Conservation (phyloP, 35 echinoderm and acorn worm genomes). For the Apostichopus parvimensis region DNA sequence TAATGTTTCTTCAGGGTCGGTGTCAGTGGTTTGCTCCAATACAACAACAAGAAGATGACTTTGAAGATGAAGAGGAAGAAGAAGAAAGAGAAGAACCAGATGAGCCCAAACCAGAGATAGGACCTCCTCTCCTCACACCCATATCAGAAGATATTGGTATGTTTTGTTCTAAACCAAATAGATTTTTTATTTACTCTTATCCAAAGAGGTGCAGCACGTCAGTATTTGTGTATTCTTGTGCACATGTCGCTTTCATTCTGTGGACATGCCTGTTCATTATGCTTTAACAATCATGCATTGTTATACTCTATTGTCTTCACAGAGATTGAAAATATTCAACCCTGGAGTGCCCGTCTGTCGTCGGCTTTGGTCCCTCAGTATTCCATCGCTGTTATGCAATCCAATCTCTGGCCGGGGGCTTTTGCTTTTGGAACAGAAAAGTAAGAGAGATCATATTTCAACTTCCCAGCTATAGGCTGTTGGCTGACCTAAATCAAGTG, state of each 20-base stretch:
- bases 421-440: conserved; percentile 97
- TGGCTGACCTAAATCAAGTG: too few species aligned
- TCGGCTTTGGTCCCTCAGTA: conserved; percentile 89
- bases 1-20: conserved; percentile 73
- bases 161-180: not conserved
- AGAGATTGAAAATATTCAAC: conserved; percentile 91
- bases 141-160: conserved; percentile 97
- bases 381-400: conserved; percentile 89
- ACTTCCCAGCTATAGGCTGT: too few species aligned
- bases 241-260: not conserved
- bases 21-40: conserved; percentile 97
- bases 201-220: not conserved
- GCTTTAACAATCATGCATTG: too few species aligned
- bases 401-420: conserved; percentile 97
- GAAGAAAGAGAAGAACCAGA: conserved; percentile 98
- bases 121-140: conserved; percentile 93
- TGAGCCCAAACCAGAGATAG: conserved; percentile 95
- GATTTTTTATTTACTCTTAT: too few species aligned
- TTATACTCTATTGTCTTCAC: not conserved
- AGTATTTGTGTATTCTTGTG: not conserved
- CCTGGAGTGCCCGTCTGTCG: conserved; percentile 90
- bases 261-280: not conserved
- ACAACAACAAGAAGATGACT: conserved; percentile 95
- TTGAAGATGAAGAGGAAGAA: conserved; percentile 99
- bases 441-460: conserved; percentile 56